Conservation (phyloP, 2,888 invertebrate species). For the Galerucella pusilla region DNA sequence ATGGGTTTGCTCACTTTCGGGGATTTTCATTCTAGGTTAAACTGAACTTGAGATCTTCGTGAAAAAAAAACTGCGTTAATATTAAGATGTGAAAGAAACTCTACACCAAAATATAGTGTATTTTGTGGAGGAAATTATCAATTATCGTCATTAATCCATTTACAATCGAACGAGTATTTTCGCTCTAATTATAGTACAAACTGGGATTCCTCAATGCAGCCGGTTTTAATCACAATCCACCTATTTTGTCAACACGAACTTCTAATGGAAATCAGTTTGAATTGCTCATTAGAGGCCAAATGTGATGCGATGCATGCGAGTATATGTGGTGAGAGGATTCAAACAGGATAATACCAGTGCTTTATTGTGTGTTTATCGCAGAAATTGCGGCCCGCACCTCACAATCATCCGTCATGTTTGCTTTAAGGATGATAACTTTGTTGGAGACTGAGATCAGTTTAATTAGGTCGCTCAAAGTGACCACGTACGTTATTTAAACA, state of each 20-base stretch:
- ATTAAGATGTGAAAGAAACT: not conserved
- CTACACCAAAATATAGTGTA: not conserved
- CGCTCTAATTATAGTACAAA: constrained; percentile 2
- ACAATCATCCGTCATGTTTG: constrained; percentile 63
- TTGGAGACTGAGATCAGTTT: constrained; percentile 23
- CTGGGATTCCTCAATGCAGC: not conserved
- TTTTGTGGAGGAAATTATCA: not conserved
- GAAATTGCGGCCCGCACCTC: constrained; percentile 33
- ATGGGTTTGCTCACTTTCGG: constrained; percentile 58
- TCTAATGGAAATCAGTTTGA: constrained; percentile 31
- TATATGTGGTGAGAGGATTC: constrained; percentile 27
- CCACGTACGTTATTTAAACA: not conserved
- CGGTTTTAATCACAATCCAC: constrained; percentile 21
- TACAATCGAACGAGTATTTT: not conserved
- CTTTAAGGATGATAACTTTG: constrained; percentile 62
- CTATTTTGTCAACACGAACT: constrained; percentile 13
- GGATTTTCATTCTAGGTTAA: constrained; percentile 39
- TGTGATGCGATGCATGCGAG: constrained; percentile 22
- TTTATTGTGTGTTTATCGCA: constrained; percentile 39
- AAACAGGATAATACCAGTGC: constrained; percentile 29
- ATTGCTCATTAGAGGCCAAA: constrained; percentile 26
- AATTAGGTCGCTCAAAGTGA: not conserved
- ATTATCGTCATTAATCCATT: not conserved
- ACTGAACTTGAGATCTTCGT: not conserved
- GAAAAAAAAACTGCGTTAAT: not conserved